Evolutionary conservation across 2,797 vertebrate genomes (phyloP).

Genomic region (Gymnoscopelus microlampas): DNA sequence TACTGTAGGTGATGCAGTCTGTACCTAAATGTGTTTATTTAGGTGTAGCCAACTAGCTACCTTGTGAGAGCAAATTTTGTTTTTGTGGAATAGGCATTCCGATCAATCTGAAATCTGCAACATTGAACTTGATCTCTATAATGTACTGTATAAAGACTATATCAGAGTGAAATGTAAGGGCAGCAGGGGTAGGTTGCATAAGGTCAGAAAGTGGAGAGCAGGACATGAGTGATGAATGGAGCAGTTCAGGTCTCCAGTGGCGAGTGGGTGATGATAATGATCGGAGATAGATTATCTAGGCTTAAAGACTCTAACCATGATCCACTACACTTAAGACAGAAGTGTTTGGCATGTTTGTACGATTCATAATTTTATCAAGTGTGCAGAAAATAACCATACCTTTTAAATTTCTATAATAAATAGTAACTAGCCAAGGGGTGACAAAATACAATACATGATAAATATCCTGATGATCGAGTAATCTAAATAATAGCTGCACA

Average conservation of each 20-base stretch:
- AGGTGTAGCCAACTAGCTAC: too few relatives aligned
- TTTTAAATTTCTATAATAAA: too few relatives aligned
- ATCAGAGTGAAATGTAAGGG: conserved; percentile 20
- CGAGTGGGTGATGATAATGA: conserved; percentile 57
- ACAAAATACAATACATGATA: too few relatives aligned
- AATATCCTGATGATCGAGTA: too few relatives aligned
- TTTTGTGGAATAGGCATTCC: background rate
- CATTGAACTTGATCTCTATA: conserved; percentile 1
- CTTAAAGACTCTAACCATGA: conserved; percentile 56
- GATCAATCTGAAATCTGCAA: background rate
- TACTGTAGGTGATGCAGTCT: too few relatives aligned
- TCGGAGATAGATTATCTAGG: conserved; percentile 60
- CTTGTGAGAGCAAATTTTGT: too few relatives aligned
- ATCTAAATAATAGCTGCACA: too few relatives aligned
- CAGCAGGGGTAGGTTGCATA: conserved; percentile 2
- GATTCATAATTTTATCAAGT: too few relatives aligned
- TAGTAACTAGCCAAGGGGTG: too few relatives aligned
- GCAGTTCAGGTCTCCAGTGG: conserved; percentile 56
- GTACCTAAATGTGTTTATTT: too few relatives aligned
- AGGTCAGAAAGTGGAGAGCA: conserved; percentile 41
- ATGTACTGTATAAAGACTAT: background rate
- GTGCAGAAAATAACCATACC: too few relatives aligned
- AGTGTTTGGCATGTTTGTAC: background rate
- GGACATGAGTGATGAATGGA: conserved; percentile 55
- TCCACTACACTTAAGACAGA: conserved; percentile 45